phyloP scores from a whole-genome alignment of 2,113 vertebrate genomes.

The Oenanthe oenanthe region DNA sequence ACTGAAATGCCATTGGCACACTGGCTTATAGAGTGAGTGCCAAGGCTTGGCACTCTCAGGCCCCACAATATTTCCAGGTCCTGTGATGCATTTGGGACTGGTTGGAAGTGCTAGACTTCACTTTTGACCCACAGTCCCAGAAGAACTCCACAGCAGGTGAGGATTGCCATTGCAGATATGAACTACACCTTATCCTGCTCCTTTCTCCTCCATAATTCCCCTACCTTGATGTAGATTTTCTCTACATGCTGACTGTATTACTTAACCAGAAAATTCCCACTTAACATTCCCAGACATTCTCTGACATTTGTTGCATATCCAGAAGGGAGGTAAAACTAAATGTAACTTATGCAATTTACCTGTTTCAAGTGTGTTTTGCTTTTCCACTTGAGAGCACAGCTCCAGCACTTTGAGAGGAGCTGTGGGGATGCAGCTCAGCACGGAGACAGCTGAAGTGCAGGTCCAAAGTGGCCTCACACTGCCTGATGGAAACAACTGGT shows the following conservation, averaged over 20 bases:
- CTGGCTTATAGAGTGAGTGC: neutral
- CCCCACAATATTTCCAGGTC: neutral
- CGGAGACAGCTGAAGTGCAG: fast-evolving
- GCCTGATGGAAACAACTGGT: neutral
- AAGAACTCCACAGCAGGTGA: neutral
- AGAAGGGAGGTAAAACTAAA: neutral
- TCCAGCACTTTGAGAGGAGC: neutral
- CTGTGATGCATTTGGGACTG: neutral
- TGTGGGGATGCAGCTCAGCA: fast-evolving
- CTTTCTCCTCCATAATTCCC: neutral
- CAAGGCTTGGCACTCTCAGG: neutral
- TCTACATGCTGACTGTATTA: neutral
- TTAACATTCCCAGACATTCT: neutral
- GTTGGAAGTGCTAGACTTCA: neutral
- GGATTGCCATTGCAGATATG: neutral
- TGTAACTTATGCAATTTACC: neutral
- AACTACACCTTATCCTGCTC: neutral
- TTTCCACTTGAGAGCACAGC: neutral
- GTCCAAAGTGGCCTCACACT: neutral
- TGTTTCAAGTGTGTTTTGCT: neutral
- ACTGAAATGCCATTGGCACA: neutral
- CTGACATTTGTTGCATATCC: neutral
- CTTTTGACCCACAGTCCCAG: neutral
- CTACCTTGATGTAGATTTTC: neutral
- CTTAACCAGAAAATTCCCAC: neutral